Base-by-base conservation (phyloP, 2,797 vertebrate species). In the Pseudotriccus pelzelni region DNA sequence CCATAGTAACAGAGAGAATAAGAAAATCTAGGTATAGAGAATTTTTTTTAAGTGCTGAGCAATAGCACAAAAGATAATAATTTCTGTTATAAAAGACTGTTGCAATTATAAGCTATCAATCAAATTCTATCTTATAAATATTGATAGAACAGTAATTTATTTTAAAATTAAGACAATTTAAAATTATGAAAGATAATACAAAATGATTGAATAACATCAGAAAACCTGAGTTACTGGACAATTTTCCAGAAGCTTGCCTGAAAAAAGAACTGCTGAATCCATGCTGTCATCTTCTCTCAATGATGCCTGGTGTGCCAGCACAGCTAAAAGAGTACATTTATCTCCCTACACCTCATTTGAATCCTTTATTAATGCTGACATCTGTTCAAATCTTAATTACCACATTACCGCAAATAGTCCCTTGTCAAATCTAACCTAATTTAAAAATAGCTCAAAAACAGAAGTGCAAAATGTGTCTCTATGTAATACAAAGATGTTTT, bases 381-480 rank as follows among this genome's bases (percentile, higher is more conserved):
- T 97, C 97, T 97, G 97, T 96, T 97, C 94, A 93, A 93, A 96
- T 91, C 96, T 98, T 98, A 98, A 97, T 98, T 97, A 96, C 96
- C 88, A 87, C 96, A 96, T 98, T 97, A 96, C 94, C 85, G 95
- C 96, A 97, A 97, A 94, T 95, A 95, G 94, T 97, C 96, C 94
- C 96, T 93, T 94, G 93, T 96, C 94, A 97, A 92, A 96, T 96
- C 90, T 95, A 91, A 86, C 76, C 74, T 89, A 93, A 95, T 95
- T 96, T 93, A 93, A 96, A 94, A 97, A 92, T 96, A 96, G 77
- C 96, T 96, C 67, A 97, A 95, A 96, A 95, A 94, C 83, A 93
- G 96, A 95, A 95, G 69, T 95, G 91, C 94, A 96, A 87, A 97
- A 95, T 93, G 27, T 50, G 72, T 90, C 84, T 95, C 59, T 27